Evolutionary conservation across 2,113 vertebrate species (phyloP), one percentile per base, ranked within the genome.

Genomic region (Myodes glareolus): DNA sequence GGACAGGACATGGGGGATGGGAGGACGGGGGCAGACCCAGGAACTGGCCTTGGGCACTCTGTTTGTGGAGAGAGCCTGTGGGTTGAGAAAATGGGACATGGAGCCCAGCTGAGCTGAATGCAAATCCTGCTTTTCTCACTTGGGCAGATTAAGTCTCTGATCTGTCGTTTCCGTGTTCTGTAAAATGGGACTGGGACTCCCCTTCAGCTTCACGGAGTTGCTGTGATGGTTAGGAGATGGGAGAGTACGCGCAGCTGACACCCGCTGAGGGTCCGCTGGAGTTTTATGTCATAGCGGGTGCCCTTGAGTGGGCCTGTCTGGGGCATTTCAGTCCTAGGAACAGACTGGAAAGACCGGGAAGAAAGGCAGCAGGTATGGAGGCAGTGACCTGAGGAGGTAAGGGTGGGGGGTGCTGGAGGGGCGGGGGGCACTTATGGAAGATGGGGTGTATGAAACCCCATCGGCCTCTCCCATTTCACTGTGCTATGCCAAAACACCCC

Each of bases 381-480:
- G 39, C 47, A 50, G 87, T 81, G 95, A 92, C 82, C 95, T 19
- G 33, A 67, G 91, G 63, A 88, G 61, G 45, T 45, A 58, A 94
- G 94, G 93, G 76, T 33, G 58, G 86, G 96, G 97, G 96, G 97
- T 97, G n/a, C 84, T 45, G 92, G 91, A 97, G 98, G 97, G 97
- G 89, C 77, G 47, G 84, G 97, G 97, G 97, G 96, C 92, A 73
- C 96, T 98, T 97, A 98, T 97, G 98, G 98, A 98, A 98, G 98
- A 94, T 96, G 98, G 98, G 98, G 98, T 98, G 98, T 98, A 97
- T 98, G 98, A 98, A 98, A 98, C 98, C 93, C 98, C 98, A 98
- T 96, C 97, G 52, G 97, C 98, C 98, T 98, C 98, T 98, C 99
- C 98, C 98, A 96, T 99, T 99, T 99, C 98, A 98, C 98, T 98